Evolutionary conservation across 2,113 vertebrate species (phyloP), one percentile per base, ranked within the genome.

Genomic region (Channa argus): DNA sequence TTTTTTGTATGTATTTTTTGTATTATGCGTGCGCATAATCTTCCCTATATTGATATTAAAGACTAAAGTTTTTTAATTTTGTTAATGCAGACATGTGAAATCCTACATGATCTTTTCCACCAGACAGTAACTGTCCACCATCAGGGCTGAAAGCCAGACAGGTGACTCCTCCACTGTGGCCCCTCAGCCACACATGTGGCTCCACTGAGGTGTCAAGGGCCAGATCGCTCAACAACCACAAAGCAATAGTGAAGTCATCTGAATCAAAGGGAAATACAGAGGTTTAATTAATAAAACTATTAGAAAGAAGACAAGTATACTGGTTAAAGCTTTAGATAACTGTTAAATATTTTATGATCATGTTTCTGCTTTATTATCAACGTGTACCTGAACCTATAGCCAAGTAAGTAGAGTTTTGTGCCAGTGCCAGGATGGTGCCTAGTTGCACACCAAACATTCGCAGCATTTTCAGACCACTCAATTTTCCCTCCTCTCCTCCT

Each of bases 141-240:
- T 93, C 91, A 1, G 89, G 84, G 70, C 94, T 96, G 84, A 97
- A 97, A 55, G 93, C 85, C 59, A 96, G 91, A 83, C 95, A 97
- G 60, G 89, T 95, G 67, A 96, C 95, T 2, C 92, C 94, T 9
- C 92, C 95, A 5, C 41, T 82, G 52, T 97, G 96, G 15, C 94
- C 92, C 63, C 74, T 86, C 62, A 97, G 91, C 13, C 94, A 43
- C 10, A 10, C 62, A 2, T 68, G 55, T 14, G 87, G 76, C 4
- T 84, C 33, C 41, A 11, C 12, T 33, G 12, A 49, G 63, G 33
- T 3, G 6, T 67, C 69, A 0, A 2, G n/a, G 24, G 24, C 81
- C 84, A 96, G 79, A 0, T 90, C 64, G 11, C 78, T 83, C 56
- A 92, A 52, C 3, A 84, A 63, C 95, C 95, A 97, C 66, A 97